Evolutionary conservation across 1,140 invertebrate species (phyloP).

Genomic region (Aphaenogaster floridana): DNA sequence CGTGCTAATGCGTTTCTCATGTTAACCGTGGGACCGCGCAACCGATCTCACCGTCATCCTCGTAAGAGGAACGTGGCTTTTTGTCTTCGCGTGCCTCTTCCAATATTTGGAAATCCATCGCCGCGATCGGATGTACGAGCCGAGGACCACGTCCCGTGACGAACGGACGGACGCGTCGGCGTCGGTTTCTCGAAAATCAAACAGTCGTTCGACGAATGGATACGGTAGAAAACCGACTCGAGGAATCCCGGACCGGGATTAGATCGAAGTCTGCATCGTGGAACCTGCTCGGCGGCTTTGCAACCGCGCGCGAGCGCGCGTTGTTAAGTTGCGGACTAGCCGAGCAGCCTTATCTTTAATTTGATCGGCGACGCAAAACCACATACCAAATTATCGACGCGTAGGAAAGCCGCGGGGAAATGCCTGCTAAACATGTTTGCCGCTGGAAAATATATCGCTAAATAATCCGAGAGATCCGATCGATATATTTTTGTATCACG

Average conservation of each 20-base stretch:
- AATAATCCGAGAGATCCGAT: constrained; percentile 44
- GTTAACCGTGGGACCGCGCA: constrained; percentile 76
- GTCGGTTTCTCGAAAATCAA: constrained; percentile 47
- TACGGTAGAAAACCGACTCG: neutral
- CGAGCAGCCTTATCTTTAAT: constrained; percentile 57
- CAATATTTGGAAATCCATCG: constrained; percentile 79
- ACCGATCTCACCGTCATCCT: constrained; percentile 38
- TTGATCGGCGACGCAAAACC: constrained; percentile 46
- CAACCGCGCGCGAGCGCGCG: neutral
- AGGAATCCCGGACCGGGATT: constrained; percentile 18
- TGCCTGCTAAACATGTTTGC: constrained; percentile 6
- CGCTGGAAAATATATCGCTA: constrained; percentile 22
- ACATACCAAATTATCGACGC: constrained; percentile 55
- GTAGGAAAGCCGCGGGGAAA: constrained; percentile 44
- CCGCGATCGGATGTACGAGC: constrained; percentile 29
- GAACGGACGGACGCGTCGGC: neutral
- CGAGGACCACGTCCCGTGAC: neutral
- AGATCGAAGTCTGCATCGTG: neutral
- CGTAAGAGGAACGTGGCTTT: constrained; percentile 10
- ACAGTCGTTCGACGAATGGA: constrained; percentile 8
- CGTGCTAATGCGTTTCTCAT: constrained; percentile 82
- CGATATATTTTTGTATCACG: constrained; percentile 22
- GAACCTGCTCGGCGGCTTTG: constrained; percentile 53
- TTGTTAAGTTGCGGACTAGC: constrained; percentile 59
- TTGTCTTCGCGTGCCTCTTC: constrained; percentile 59